Conservation (phyloP, 1,140 invertebrate genomes). For the Chironomus striatipennis region DNA sequence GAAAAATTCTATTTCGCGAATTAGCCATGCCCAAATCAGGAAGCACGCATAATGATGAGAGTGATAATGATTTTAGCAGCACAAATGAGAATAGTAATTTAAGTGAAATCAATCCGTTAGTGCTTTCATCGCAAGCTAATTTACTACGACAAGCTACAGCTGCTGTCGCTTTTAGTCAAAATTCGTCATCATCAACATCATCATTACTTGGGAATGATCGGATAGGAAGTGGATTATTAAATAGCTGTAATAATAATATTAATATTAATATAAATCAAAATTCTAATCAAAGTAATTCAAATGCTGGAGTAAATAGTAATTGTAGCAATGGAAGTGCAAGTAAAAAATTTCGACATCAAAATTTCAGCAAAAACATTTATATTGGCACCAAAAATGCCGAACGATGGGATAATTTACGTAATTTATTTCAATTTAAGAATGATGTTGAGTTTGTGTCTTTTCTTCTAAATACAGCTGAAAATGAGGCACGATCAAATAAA, state of each 20-base stretch:
- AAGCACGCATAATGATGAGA: constrained; percentile 19
- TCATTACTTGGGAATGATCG: background rate
- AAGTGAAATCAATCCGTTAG: constrained; percentile 9
- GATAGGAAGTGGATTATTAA: background rate
- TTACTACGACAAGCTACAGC: background rate
- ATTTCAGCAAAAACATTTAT: constrained; percentile 40
- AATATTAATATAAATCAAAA: background rate
- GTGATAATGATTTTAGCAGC: constrained; percentile 21
- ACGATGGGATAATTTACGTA: constrained; percentile 41
- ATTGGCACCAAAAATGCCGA: constrained; percentile 43
- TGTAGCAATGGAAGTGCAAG: constrained; percentile 32
- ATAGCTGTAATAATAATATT: background rate
- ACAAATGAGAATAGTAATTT: constrained; percentile 20
- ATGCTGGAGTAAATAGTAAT: constrained; percentile 28
- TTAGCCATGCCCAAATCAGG: constrained; percentile 19
- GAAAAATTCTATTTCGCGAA: background rate
- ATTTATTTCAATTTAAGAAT: constrained; percentile 38
- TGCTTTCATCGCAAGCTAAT: background rate
- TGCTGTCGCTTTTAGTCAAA: background rate
- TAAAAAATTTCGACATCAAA: constrained; percentile 37
- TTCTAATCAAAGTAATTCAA: background rate
- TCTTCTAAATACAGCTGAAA: constrained; percentile 42
- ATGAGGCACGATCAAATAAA: constrained; percentile 31
- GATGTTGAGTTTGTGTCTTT: constrained; percentile 43
- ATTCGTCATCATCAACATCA: constrained; percentile 7